These are phyloP conservation scores for Linyphia triangularis DNA, from an alignment of 2,888 invertebrate genomes.

Conservation along the genomic window DNA sequence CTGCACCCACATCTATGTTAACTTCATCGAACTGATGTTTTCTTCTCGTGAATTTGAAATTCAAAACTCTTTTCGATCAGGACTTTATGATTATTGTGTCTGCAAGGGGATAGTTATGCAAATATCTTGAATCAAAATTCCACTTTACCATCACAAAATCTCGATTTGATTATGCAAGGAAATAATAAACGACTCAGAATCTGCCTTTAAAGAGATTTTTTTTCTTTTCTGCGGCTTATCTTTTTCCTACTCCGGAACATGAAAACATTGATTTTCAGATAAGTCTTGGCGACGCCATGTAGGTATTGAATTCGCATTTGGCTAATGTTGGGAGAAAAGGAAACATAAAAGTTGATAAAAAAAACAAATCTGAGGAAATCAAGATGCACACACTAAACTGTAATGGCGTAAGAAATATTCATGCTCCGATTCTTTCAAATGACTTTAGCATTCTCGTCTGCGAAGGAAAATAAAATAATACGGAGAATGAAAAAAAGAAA, in stretches of 20 bases:
- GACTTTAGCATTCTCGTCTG: slow-evolving; percentile 38
- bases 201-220: not conserved
- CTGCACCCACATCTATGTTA: not conserved
- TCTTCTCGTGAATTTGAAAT: not conserved
- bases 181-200: slow-evolving; percentile 46
- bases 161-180: slow-evolving; percentile 31
- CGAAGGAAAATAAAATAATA: slow-evolving; percentile 11
- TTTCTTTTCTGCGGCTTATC: slow-evolving; percentile 11
- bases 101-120: slow-evolving; percentile 9
- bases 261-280: slow-evolving; percentile 29
- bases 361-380: not conserved
- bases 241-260: not conserved
- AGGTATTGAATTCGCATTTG: slow-evolving; percentile 58
- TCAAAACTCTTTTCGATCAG: slow-evolving; percentile 15
- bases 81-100: slow-evolving; percentile 7
- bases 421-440: slow-evolving; percentile 62
- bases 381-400: slow-evolving; percentile 24
- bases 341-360: slow-evolving; percentile 2
- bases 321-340: slow-evolving; percentile 16
- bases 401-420: slow-evolving; percentile 59
- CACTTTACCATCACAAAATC: not conserved
- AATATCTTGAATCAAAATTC: slow-evolving; percentile 7
- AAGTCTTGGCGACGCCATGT: not conserved
- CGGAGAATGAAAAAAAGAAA: slow-evolving; percentile 12
- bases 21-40: not conserved